A percentile compares a stretch with the other conserved stretches of the same genome.
phyloP scores from a whole-genome alignment of 2,888 invertebrate genomes.

The Sinotaia quadrata region DNA sequence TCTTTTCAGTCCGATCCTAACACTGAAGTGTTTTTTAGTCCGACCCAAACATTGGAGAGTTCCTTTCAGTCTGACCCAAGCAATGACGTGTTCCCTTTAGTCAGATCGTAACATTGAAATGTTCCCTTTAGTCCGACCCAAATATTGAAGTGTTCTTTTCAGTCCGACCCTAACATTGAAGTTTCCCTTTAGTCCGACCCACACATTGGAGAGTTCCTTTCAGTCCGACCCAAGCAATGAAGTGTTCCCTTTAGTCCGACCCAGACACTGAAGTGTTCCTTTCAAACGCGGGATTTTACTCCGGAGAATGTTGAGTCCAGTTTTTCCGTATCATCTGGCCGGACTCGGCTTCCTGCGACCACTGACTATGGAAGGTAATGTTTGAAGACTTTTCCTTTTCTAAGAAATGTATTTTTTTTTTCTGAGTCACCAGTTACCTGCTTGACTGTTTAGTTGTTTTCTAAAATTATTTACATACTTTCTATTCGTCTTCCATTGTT shows the following conservation, averaged over 20 bases:
- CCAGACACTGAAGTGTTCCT: too few species aligned
- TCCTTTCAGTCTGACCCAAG: not conserved
- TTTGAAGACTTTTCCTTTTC: not conserved
- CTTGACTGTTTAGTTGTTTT: not conserved
- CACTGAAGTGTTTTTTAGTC: not conserved
- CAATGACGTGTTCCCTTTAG: too few species aligned
- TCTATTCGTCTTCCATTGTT: too few species aligned
- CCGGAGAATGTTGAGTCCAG: conserved; percentile 51
- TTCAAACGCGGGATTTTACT: conserved; percentile 4
- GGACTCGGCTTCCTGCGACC: conserved; percentile 58
- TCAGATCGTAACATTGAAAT: too few species aligned
- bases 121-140: conserved; percentile 1
- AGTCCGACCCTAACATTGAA: too few species aligned
- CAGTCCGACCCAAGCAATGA: not conserved
- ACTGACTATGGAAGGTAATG: conserved; percentile 59
- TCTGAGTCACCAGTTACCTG: not conserved
- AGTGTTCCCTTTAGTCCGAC: too few species aligned
- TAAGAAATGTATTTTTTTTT: not conserved
- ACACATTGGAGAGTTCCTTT: not conserved
- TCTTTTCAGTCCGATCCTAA: too few species aligned
- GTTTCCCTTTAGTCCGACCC: not conserved
- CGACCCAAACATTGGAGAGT: not conserved
- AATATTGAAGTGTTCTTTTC: too few species aligned
- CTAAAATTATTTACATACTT: too few species aligned
- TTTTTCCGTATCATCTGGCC: conserved; percentile 59